These are phyloP conservation scores for Heterodera filipjevi DNA, from an alignment of 2,888 invertebrate genomes.

Conservation along the genomic window DNA sequence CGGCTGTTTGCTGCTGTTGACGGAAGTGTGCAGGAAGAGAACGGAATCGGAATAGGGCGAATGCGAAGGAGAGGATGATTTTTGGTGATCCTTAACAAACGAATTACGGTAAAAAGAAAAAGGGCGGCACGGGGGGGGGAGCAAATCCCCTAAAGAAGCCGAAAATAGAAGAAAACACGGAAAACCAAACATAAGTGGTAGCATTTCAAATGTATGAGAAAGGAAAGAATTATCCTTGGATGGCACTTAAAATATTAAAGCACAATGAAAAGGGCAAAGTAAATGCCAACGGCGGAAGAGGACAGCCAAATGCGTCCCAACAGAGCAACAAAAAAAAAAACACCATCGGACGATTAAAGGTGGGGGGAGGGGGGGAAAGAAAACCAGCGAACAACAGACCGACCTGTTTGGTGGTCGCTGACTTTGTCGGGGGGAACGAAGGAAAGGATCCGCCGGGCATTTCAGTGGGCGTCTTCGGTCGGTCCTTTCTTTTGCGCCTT, in stretches of 20 bases:
- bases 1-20: not conserved
- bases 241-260: too few species aligned
- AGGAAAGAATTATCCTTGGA: too few species aligned
- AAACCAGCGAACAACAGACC: not conserved
- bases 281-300: not conserved
- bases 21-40: not conserved
- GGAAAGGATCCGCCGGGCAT: constrained; percentile 9
- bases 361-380: not conserved
- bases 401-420: constrained; percentile 5
- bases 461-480: not conserved
- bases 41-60: constrained; percentile 9
- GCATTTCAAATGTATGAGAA: too few species aligned
- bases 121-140: not conserved
- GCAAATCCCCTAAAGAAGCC: not conserved
- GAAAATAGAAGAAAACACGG: not conserved
- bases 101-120: not conserved
- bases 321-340: not conserved
- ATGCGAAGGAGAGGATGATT: not conserved
- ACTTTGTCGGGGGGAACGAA: not conserved
- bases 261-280: too few species aligned
- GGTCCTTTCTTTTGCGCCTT: not conserved
- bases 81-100: not conserved
- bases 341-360: not conserved
- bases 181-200: too few species aligned
- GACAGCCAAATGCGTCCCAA: not conserved